These are phyloP conservation scores for Heterotilapia buettikoferi DNA, from an alignment of 2,113 vertebrate genomes.

Conservation along the genomic window DNA sequence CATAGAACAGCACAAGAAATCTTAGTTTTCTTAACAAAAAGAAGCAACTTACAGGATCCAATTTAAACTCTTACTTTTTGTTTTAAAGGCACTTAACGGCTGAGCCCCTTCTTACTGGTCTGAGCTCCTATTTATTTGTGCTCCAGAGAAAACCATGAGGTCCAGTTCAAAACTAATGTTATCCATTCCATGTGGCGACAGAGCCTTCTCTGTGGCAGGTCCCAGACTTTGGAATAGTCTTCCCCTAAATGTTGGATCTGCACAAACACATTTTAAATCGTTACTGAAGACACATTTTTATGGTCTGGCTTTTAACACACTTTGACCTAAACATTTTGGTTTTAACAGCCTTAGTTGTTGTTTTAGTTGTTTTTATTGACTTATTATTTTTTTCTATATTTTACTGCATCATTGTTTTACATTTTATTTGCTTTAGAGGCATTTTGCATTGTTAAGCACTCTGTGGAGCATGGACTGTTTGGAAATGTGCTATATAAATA, in stretches of 20 bases:
- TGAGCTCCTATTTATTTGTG: not conserved
- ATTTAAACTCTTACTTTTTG: not conserved
- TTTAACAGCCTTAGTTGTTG: not conserved
- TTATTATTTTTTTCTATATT: not conserved
- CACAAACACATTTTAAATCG: not conserved
- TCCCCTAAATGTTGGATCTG: not conserved
- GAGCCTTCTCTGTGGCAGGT: not conserved
- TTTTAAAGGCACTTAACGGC: too few species aligned
- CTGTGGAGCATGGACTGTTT: not conserved
- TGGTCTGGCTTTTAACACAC: not conserved
- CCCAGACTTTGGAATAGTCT: not conserved
- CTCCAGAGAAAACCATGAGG: not conserved
- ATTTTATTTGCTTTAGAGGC: not conserved
- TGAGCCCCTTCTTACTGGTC: not conserved
- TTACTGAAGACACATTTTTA: not conserved
- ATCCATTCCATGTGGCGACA: not conserved
- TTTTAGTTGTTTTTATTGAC: not conserved
- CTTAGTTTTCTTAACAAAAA: not conserved
- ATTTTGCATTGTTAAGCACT: not conserved
- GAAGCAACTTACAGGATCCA: fast-evolving
- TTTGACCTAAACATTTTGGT: fast-evolving
- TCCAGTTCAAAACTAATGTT: not conserved
- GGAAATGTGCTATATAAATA: not conserved
- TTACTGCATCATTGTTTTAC: not conserved
- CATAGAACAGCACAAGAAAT: not conserved